These are phyloP conservation scores for Podarcis muralis DNA, from an alignment of 2,113 vertebrate species.

Conservation along the genomic window DNA sequence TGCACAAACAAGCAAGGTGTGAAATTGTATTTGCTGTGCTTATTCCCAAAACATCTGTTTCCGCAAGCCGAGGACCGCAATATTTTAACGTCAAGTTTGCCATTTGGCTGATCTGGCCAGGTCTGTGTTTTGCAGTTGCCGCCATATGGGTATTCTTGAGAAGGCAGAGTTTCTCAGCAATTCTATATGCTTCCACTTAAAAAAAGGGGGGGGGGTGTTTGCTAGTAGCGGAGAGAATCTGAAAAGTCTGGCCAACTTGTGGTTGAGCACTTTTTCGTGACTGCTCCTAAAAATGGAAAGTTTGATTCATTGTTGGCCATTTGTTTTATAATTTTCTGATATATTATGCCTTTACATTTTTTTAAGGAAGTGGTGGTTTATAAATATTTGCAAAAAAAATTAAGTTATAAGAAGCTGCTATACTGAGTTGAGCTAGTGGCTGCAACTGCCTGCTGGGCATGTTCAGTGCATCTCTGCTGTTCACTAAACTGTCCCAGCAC, in stretches of 20 bases:
- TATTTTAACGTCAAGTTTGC: background rate
- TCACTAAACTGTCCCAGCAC: background rate
- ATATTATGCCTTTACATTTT: too few species aligned
- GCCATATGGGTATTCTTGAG: background rate
- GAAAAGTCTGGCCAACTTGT: background rate
- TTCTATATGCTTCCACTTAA: background rate
- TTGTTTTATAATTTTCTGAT: too few species aligned
- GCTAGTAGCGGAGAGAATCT: background rate
- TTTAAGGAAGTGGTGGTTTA: too few species aligned
- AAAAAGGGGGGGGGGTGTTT: background rate
- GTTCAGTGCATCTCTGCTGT: background rate
- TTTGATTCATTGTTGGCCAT: too few species aligned
- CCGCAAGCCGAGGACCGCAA: background rate
- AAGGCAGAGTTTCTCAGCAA: background rate
- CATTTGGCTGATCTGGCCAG: background rate
- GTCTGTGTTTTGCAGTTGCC: background rate
- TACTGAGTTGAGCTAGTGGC: background rate
- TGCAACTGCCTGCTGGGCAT: background rate
- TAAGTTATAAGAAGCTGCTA: background rate
- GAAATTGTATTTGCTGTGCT: background rate
- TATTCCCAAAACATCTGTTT: background rate
- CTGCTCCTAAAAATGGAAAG: background rate
- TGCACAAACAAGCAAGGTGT: too few species aligned
- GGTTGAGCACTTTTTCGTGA: background rate
- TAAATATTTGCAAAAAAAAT: too few species aligned